Conservation (phyloP, 2,797 vertebrate genomes). For the Epinephelus coioides region DNA sequence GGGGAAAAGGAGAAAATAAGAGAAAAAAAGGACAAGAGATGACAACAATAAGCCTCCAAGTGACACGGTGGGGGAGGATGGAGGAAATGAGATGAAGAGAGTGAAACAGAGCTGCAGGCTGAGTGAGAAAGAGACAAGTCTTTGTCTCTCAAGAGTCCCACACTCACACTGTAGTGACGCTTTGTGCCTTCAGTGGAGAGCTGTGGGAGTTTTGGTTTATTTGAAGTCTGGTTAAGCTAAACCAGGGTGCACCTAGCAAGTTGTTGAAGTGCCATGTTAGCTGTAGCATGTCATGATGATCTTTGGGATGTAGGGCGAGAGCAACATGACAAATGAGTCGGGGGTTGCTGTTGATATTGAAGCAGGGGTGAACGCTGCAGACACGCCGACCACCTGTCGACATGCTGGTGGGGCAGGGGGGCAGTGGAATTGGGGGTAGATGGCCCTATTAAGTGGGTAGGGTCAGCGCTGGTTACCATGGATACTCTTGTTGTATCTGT, state of each 20-base stretch:
- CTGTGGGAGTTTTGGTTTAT: constrained; percentile 19
- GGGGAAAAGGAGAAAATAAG: not conserved
- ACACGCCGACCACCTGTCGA: constrained; percentile 81
- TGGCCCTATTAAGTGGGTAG: constrained; percentile 54
- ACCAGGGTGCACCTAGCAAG: not conserved
- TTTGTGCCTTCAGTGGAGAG: not conserved
- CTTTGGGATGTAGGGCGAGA: constrained; percentile 20
- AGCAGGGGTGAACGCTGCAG: constrained; percentile 46
- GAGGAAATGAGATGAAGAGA: constrained; percentile 43
- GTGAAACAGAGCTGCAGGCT: constrained; percentile 26
- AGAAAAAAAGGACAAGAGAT: constrained; percentile 13
- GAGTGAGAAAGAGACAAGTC: constrained; percentile 15
- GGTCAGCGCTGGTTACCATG: constrained; percentile 73
- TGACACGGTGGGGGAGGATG: constrained; percentile 29
- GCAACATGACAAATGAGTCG: constrained; percentile 5
- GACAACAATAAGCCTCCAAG: constrained; percentile 20
- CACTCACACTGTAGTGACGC: not conserved
- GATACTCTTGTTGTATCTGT: constrained; percentile 67
- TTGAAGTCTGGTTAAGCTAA: constrained; percentile 15
- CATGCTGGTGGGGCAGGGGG: constrained; percentile 49
- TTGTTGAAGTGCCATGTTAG: constrained; percentile 5
- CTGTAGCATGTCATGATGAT: not conserved
- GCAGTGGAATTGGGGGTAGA: constrained; percentile 45
- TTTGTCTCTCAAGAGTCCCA: constrained; percentile 52
- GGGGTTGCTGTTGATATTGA: constrained; percentile 50